These are phyloP conservation scores for Hiodon alosoides DNA, from an alignment of 2,113 vertebrate species.

Conservation along the genomic window DNA sequence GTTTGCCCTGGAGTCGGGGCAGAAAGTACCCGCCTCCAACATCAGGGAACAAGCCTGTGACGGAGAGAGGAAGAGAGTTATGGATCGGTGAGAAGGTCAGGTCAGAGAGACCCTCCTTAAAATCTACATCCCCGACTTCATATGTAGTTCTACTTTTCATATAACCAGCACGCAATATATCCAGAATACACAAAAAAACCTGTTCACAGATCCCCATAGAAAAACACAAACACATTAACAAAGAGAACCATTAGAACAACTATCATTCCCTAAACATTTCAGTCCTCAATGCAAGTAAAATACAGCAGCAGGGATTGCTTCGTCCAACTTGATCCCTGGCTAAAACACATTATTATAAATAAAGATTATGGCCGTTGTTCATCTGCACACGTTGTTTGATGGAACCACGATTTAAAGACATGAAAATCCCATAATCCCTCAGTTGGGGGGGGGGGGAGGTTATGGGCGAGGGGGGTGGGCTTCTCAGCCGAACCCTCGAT, in stretches of 20 bases:
- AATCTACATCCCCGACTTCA: no score
- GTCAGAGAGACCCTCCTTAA: not conserved
- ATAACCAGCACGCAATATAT: no score
- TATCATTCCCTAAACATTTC: not conserved
- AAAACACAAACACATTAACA: no score
- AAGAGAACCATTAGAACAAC: no score
- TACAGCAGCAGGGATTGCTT: constrained; percentile 38
- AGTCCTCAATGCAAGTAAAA: not conserved
- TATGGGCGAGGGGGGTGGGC: no score
- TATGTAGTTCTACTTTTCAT: no score
- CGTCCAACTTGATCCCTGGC: constrained; percentile 54
- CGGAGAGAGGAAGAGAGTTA: constrained; percentile 5
- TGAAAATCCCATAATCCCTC: constrained; percentile 49
- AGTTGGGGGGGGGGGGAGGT: not conserved
- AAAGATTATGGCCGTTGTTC: constrained; percentile 51
- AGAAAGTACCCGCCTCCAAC: constrained; percentile 94
- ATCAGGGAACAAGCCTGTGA: constrained; percentile 86
- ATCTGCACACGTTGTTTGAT: constrained; percentile 24
- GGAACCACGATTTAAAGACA: constrained; percentile 31
- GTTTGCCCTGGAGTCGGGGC: constrained; percentile 78
- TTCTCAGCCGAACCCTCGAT: constrained; percentile 17
- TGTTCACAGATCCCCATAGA: no score
- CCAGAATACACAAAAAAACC: no score
- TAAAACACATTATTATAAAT: constrained; percentile 59
- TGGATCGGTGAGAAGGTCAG: not conserved